A percentile compares a stretch with the other conserved stretches of the same genome.
Conservation (phyloP, 2,888 invertebrate genomes). For the Campaea margaritaria region DNA sequence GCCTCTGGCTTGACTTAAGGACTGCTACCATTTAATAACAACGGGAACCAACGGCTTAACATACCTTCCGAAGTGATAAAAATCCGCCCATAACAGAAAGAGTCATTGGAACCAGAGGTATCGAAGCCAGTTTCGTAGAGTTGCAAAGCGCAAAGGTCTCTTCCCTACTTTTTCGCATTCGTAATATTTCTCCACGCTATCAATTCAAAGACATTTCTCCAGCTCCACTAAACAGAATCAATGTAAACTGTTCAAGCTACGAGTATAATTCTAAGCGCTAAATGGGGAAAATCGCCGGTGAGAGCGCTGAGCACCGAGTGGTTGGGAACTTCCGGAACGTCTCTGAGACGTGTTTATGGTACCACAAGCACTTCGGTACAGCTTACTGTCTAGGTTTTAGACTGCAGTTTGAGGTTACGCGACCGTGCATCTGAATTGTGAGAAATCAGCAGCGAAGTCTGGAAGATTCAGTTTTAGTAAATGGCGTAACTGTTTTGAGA, state of each 20-base stretch:
- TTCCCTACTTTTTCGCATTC: too few species aligned
- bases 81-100: too few species aligned
- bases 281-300: conserved; percentile 22
- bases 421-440: not conserved
- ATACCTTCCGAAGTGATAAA: too few species aligned
- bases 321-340: conserved; percentile 37
- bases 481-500: too few species aligned
- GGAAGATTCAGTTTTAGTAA: not conserved
- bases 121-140: too few species aligned
- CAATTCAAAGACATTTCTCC: too few species aligned
- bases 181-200: too few species aligned
- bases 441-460: not conserved
- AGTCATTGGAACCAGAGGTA: too few species aligned
- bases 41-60: too few species aligned
- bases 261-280: not conserved
- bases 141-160: too few species aligned
- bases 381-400: conserved; percentile 22
- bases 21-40: too few species aligned
- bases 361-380: conserved; percentile 48
- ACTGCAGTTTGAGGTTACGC: conserved; percentile 20
- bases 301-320: conserved; percentile 44
- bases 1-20: too few species aligned
- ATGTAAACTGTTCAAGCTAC: not conserved
- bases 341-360: conserved; percentile 55
- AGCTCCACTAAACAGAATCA: not conserved